Base-by-base conservation (phyloP, 30 jellyfish, hydroid and myxozoan genomes). In the Catostylus mosaicus region DNA sequence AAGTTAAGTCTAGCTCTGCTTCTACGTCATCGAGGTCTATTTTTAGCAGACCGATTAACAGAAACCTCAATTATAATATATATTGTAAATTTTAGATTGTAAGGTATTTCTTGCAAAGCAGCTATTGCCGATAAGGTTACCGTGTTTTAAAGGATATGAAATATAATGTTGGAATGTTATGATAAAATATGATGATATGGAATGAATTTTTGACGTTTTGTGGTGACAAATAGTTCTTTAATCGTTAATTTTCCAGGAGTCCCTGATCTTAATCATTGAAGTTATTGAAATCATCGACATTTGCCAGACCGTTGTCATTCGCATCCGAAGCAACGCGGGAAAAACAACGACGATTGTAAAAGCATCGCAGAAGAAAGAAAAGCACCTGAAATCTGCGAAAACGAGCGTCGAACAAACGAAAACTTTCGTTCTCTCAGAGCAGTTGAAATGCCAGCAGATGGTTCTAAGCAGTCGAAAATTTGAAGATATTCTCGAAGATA, bases 211-310 rank as follows among this genome's bases (percentile, higher is more conserved):
- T n/a, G n/a, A n/a, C n/a, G n/a, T n/a, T n/a, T n/a, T n/a, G n/a
- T n/a, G n/a, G n/a, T n/a, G n/a, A n/a, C n/a, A n/a, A n/a, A n/a
- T n/a, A n/a, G 20, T 9, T 1, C 46, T 65, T 6, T 65, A 1
- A 1, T 65, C 66, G 14, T 22, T 63, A 18, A 9, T 68, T n/a
- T 72, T 47, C 36, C 60, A 86, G 93, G 93, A 86, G 23, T 82
- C 85, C 2, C 33, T 71, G 27, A 80, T 93, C 36, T 33, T 93
- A 33, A 72, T 93, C 30, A 89, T 88, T 29, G 98, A 93, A 78
- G 56, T 83, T 40, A 9, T 50, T 29, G 98, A 93, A 63, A 76
- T 82, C 56, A 82, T 93, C 59, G 86, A 75, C 3, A 78, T 77
- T 19, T 56, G 78, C 70, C 92, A 87, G 72, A 36, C 67, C 34